phyloP scores from a whole-genome alignment of 2,888 invertebrate genomes.

The Cerastis leucographa region DNA sequence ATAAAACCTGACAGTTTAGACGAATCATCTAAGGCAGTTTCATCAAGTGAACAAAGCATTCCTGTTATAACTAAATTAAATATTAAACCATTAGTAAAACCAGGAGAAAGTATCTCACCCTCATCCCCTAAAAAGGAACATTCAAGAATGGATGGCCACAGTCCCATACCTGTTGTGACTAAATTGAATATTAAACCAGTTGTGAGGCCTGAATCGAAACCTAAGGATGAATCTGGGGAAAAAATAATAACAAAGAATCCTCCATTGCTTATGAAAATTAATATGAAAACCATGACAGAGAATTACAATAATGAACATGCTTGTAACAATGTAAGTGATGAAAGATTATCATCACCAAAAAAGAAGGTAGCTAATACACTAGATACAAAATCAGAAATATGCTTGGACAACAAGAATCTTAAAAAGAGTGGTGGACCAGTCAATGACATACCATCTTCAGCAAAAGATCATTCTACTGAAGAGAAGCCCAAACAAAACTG shows the following conservation, averaged over 20 bases:
- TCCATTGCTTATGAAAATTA: conserved; percentile 87
- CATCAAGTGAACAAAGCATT: conserved; percentile 77
- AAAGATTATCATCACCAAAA: conserved; percentile 82
- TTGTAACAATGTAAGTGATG: conserved; percentile 78
- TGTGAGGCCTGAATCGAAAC: conserved; percentile 82
- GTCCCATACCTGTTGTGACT: conserved; percentile 81
- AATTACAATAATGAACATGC: conserved; percentile 72
- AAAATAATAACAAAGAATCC: conserved; percentile 79
- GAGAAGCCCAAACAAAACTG: conserved; percentile 68
- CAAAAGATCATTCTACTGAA: conserved; percentile 29
- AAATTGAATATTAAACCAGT: conserved; percentile 89
- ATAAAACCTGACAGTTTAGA: conserved; percentile 81
- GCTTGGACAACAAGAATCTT: conserved; percentile 42
- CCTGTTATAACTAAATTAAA: conserved; percentile 86
- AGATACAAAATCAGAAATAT: conserved; percentile 57
- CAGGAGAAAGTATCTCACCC: conserved; percentile 77
- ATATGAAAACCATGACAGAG: conserved; percentile 83
- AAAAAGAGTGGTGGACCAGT: conserved; percentile 46
- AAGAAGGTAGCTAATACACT: conserved; percentile 68
- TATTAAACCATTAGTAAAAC: conserved; percentile 85
- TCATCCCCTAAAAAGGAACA: conserved; percentile 84
- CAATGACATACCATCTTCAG: conserved; percentile 45
- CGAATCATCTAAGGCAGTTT: conserved; percentile 72
- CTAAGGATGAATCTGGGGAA: conserved; percentile 75
- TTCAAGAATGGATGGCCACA: conserved; percentile 73